A percentile compares a stretch with the other conserved stretches of the same genome.
Evolutionary conservation across 2,888 invertebrate species (phyloP).

Genomic region (Microchrysa polita): DNA sequence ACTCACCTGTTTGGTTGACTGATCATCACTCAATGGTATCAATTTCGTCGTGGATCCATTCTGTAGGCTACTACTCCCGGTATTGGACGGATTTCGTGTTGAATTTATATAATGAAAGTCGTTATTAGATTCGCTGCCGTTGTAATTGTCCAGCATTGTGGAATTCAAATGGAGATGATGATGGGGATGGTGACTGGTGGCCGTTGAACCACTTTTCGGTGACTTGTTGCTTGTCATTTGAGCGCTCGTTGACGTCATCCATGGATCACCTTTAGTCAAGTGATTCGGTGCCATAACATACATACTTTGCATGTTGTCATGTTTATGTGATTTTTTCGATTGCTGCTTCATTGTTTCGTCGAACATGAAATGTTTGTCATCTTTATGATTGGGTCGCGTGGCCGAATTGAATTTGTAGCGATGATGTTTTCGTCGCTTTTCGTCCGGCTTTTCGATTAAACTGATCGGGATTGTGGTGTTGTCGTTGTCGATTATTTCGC

Average conservation of each 20-base stretch:
- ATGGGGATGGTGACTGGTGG: conserved; percentile 11
- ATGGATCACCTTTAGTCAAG: conserved; percentile 28
- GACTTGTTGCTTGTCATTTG: conserved; percentile 13
- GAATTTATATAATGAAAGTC: conserved; percentile 55
- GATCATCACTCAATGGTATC: conserved; percentile 60
- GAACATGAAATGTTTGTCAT: conserved; percentile 38
- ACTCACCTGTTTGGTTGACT: conserved; percentile 60
- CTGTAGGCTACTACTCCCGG: conserved; percentile 59
- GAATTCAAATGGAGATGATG: conserved; percentile 41
- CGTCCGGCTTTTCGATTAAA: background rate
- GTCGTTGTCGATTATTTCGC: conserved; percentile 27
- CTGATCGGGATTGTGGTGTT: background rate
- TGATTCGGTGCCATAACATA: conserved; percentile 39
- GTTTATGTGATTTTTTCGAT: conserved; percentile 29
- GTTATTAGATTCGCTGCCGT: conserved; percentile 48
- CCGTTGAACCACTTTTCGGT: background rate
- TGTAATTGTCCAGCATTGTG: conserved; percentile 49
- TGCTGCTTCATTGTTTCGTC: conserved; percentile 45
- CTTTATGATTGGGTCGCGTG: background rate
- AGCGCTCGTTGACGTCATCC: conserved; percentile 34
- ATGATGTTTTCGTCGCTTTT: background rate
- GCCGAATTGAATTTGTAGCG: background rate
- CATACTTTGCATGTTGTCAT: conserved; percentile 28
- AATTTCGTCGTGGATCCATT: conserved; percentile 62
- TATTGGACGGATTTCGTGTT: conserved; percentile 59